Base-by-base conservation (phyloP, 2,113 vertebrate species). In the Athene noctua region DNA sequence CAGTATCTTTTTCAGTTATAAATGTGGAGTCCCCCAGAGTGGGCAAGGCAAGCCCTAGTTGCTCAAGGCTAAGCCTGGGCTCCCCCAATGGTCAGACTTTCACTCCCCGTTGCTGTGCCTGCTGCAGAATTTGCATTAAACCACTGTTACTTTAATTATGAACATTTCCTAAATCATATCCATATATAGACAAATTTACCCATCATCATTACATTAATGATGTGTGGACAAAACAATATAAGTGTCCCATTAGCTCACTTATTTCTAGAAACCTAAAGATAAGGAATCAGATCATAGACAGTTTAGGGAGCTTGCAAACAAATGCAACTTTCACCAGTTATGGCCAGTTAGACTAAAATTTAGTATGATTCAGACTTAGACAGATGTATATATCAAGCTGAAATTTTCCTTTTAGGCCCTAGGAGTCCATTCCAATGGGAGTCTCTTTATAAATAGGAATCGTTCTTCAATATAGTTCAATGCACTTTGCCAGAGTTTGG, bases 401-500 rank as follows among this genome's bases (percentile, higher is more conserved):
- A 92, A 54, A 68, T 80, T 92, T 88, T 77, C 59, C 42, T 85
- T 73, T 65, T 22, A 61, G 65, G 40, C 14, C 13, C 20, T 32
- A 49, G 30, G 70, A 80, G 8, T 36, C 51, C 49, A 40, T 89
- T 80, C 36, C 36, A 82, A 15, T 36, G 30, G 46, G 42, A 94
- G 2, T 18, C 13, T 63, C 23, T 94, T 77, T 55, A 86, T 36
- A 92, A 74, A 78, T 0, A 59, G 46, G 55, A 90, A 88, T 40
- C 3, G 29, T 55, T 88, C 71, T 83, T 90, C 68, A 54, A 4
- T 66, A 38, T 29, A 73, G 58, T 75, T 80, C 61, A 92, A 82
- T 86, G 68, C 15, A 68, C 72, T 86, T 84, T 74, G 58, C 34
- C 67, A 94, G 66, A 54, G 47, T 85, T 80, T 86, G 80, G 86